Percentiles rank a stretch among this genome's conserved stretches.
Evolutionary conservation across 2,113 vertebrate genomes (phyloP).

Genomic region (Murina feae): DNA sequence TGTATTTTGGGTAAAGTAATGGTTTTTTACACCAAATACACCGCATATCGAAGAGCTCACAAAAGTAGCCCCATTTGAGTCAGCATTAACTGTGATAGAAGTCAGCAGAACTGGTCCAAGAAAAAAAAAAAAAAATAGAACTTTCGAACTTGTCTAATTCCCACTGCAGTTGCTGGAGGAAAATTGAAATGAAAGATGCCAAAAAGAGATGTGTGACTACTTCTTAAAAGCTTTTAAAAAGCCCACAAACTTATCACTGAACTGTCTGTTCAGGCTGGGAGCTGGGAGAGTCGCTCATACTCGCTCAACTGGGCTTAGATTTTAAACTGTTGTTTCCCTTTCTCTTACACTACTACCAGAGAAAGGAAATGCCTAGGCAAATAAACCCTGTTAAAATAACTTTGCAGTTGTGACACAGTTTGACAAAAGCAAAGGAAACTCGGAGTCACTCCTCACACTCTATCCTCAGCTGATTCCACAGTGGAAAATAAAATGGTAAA

Average conservation of each 20-base stretch:
- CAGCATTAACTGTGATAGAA: slow-evolving; percentile 48
- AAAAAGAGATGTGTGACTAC: slow-evolving; percentile 26
- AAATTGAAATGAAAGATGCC: slow-evolving; percentile 52
- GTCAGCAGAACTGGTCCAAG: neutral
- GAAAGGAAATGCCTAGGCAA: slow-evolving; percentile 70
- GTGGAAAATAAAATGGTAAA: slow-evolving; percentile 59
- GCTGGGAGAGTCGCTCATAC: slow-evolving; percentile 36
- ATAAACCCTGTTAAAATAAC: slow-evolving; percentile 71
- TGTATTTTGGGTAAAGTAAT: slow-evolving; percentile 50
- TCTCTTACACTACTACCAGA: slow-evolving; percentile 49
- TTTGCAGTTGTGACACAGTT: slow-evolving; percentile 69
- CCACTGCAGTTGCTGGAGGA: slow-evolving; percentile 29
- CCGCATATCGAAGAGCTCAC: slow-evolving; percentile 58
- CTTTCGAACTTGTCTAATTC: slow-evolving; percentile 39
- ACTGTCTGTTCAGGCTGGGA: slow-evolving; percentile 52
- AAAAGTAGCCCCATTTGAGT: slow-evolving; percentile 61
- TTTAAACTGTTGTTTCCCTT: slow-evolving; percentile 58
- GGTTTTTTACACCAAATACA: slow-evolving; percentile 62
- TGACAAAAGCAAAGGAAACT: slow-evolving; percentile 68
- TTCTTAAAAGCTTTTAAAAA: slow-evolving; percentile 56
- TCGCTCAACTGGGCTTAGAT: slow-evolving; percentile 43
- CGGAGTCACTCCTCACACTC: slow-evolving; percentile 42
- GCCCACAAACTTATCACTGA: slow-evolving; percentile 46
- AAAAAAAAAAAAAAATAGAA: slow-evolving; percentile 48
- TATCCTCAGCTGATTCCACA: slow-evolving; percentile 33